Conservation (phyloP, 2,797 vertebrate species). For the Chloroceryle inda region DNA sequence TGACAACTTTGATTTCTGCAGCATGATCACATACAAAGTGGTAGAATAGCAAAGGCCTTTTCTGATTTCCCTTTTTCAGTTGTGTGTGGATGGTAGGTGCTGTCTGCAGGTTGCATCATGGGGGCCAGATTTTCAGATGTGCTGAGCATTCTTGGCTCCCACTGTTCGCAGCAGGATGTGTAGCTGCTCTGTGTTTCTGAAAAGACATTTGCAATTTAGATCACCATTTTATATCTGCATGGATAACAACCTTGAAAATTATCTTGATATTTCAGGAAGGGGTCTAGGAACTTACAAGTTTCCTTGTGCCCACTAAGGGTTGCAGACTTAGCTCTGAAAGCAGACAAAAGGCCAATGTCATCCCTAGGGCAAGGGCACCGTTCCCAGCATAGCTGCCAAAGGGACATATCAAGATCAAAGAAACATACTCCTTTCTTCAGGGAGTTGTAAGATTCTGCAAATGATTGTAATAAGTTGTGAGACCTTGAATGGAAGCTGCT, state of each 20-base stretch:
- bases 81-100: neutral
- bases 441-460: neutral
- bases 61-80: neutral
- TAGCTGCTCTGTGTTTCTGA: neutral
- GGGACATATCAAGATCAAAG: neutral
- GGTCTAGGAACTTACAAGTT: neutral
- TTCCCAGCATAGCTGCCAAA: neutral
- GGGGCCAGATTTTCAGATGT: neutral
- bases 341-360: neutral
- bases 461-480: neutral
- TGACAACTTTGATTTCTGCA: neutral
- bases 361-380: neutral
- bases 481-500: neutral
- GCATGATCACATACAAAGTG: rapidly evolving
- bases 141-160: neutral
- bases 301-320: neutral
- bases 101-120: neutral
- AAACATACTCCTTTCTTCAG: neutral
- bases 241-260: neutral
- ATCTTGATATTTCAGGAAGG: neutral
- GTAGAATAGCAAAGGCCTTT: neutral
- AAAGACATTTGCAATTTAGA: neutral
- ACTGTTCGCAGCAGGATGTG: neutral
- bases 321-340: neutral
- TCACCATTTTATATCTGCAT: neutral